Evolutionary conservation across 2,797 vertebrate genomes (phyloP), one percentile per base, ranked within the genome.

Genomic region (Melanotaenia maccullochi): DNA sequence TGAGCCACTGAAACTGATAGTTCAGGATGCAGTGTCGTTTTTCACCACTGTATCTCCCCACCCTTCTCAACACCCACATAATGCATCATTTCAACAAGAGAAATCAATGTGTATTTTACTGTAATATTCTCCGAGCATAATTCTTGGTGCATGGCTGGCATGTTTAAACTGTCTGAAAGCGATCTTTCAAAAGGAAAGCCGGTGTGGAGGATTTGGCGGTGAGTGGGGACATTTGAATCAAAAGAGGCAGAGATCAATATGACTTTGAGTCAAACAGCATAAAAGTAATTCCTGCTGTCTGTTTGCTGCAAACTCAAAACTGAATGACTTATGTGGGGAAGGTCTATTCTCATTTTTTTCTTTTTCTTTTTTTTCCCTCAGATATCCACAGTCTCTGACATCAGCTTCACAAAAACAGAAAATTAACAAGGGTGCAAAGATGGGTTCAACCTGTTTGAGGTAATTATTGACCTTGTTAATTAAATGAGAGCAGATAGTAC

Each of bases 1-100:
- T 92, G 87, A 93, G 93, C 88, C 92, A 89, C 91, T 93, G 93
- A 91, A 94, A 95, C 89, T 76, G 93, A 95, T 94, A 93, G 90
- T 91, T 91, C 90, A 68, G 82, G 87, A 92, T 80, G 70, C 87
- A 85, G 91, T 91, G 88, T 90, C 85, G 81, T 90, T 95, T 94
- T 94, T 93, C 92, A 90, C 83, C 80, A 59, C 80, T 76, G 81
- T 86, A 91, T 90, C 88, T 88, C 82, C 66, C 70, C 60, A 22
- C 85, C 83, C 82, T 65, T 71, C 89, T 92, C 93, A 89, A 93
- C 91, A 93, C 93, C 90, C 89, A 89, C 90, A 83, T 86, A 90
- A 90, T 91, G 91, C 86, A 82, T 92, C 83, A 91, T 91, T 91
- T 89, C 86, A 89, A 78, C 79, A 67, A 86, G 87, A 61, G 70